Percentiles rank a stretch among this genome's conserved stretches.
Conservation (phyloP, 2,888 invertebrate genomes). For the Chrysomela aeneicollis region DNA sequence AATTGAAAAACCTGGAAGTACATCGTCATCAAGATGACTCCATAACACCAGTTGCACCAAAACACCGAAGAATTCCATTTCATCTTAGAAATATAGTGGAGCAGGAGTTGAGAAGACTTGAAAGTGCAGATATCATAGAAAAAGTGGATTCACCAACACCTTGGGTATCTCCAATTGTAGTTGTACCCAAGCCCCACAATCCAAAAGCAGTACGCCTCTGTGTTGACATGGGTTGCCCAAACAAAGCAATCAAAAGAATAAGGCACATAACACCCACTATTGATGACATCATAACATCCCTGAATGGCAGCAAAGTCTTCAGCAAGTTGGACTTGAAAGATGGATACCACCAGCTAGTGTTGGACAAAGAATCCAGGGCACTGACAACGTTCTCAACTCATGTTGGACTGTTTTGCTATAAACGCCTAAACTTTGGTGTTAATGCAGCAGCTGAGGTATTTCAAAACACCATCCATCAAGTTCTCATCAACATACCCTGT, state of each 20-base stretch:
- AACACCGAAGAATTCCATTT: too few relatives aligned
- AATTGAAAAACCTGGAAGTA: too few relatives aligned
- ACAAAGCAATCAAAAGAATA: neutral
- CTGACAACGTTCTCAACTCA: too few relatives aligned
- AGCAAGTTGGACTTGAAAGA: too few relatives aligned
- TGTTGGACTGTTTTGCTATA: neutral
- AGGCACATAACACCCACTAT: neutral
- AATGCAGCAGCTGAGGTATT: slow-evolving; percentile 2
- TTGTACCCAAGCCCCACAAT: too few relatives aligned
- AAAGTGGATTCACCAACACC: too few relatives aligned
- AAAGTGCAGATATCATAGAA: too few relatives aligned
- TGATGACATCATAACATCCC: slow-evolving; percentile 1
- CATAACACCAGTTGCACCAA: too few relatives aligned
- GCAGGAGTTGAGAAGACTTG: too few relatives aligned
- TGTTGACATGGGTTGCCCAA: neutral
- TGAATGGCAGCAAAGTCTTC: neutral
- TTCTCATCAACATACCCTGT: slow-evolving; percentile 2
- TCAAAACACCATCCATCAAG: neutral
- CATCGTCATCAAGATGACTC: too few relatives aligned
- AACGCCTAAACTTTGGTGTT: neutral
- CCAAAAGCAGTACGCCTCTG: neutral
- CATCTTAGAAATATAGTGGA: too few relatives aligned
- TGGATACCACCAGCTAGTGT: neutral
- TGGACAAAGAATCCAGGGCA: neutral
- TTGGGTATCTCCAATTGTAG: too few relatives aligned